Evolutionary conservation across 2,113 vertebrate genomes (phyloP), one percentile per base, ranked within the genome.

Genomic region (Oreochromis niloticus): DNA sequence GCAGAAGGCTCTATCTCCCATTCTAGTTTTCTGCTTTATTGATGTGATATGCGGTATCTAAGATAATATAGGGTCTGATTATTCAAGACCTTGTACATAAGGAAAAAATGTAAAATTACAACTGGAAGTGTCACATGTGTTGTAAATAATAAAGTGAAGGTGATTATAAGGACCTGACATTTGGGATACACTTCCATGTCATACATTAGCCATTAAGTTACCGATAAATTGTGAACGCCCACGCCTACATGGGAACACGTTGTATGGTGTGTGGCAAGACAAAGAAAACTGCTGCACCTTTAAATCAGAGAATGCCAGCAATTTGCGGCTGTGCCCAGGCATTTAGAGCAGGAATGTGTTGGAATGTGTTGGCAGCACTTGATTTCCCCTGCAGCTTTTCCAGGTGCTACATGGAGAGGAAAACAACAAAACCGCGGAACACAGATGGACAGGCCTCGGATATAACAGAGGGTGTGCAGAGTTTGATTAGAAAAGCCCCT

Each of bases 361-460:
- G 94, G 94, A 95, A 93, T 92, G 93, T 87, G 91, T 88, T 94
- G 94, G 92, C 95, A 94, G 91, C 7, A 43, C 46, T 86, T 88
- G 34, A 9, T 89, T 91, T 89, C 81, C 89, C 94, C 84, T 63
- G 22, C 93, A 93, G 94, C 91, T 91, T 90, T 91, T 88, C 94
- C 96, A 96, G 94, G 95, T 96, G 94, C 92, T 87, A 75, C 43
- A 83, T 71, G 71, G 68, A 87, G 88, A 92, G 80, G 82, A 93
- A 93, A 93, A 95, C 87, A 94, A 90, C 79, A 50, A 81, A 90
- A 91, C 89, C 89, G 2, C 39, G 0, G 82, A 79, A 30, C 87
- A 83, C 83, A 93, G 81, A 90, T 81, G 87, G 89, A 88, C 81
- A 81, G 83, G 78, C 81, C 52, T 4, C 0, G 32, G 86, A 71